Percentiles rank a stretch among this genome's conserved stretches.
Conservation (phyloP, 2,797 vertebrate species). For the Nasua narica region DNA sequence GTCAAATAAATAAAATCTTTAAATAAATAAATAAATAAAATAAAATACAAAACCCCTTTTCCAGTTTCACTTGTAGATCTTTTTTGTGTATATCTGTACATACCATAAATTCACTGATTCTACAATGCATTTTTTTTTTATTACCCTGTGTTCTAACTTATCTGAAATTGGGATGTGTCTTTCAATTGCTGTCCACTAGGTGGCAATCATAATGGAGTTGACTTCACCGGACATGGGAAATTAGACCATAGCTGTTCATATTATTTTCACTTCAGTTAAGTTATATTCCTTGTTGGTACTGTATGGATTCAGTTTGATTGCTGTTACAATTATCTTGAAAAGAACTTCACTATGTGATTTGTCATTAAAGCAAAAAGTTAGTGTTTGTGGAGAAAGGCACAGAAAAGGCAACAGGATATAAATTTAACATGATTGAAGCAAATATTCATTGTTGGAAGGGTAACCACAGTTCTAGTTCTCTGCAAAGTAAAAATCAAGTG, state of each 20-base stretch:
- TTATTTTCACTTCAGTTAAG: background rate
- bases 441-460: background rate
- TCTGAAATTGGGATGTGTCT: background rate
- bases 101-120: background rate
- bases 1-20: too few relatives aligned
- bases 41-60: background rate
- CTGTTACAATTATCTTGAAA: background rate
- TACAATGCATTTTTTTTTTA: background rate
- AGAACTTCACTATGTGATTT: background rate
- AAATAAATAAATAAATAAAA: too few relatives aligned
- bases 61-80: background rate
- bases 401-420: background rate
- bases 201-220: background rate
- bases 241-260: background rate
- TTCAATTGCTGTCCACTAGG: background rate
- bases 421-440: background rate
- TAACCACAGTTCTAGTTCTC: background rate
- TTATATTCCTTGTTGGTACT: background rate
- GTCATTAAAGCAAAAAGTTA: background rate
- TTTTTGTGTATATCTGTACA: background rate
- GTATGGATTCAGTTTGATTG: background rate
- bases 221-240: background rate
- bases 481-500: background rate
- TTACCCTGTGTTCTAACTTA: background rate
- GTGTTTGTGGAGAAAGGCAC: background rate